Evolutionary conservation across 1,140 invertebrate species (phyloP), one percentile per base, ranked within the genome.

Genomic region (Cotesia typhae): DNA sequence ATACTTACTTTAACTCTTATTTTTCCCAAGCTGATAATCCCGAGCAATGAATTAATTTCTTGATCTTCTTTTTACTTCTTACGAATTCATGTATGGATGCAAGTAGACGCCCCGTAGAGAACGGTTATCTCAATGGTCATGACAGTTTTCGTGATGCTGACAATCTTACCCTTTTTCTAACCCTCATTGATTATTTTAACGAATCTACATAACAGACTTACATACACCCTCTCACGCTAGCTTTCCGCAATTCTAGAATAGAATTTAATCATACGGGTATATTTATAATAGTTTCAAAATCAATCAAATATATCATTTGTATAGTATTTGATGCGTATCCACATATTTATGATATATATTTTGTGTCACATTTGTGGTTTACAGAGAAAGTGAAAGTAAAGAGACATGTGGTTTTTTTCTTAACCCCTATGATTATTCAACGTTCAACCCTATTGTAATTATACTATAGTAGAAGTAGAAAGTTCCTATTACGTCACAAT

Each of bases 261-360:
- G 41, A 59, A 59, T 17, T n/a, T 71, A 74, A 80, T 76, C 83
- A 86, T 87, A 86, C 85, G 85, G 85, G 84, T 75, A 77, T 85
- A 85, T 86, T 86, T 87, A 85, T 79, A 75, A 76, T 80, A 81
- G 82, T 83, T 83, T 75, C 73, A 80, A 82, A 83, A 84, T 83
- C 81, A 79, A 79, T 80, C 80, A 77, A 81, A 79, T 65, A 76
- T 83, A 81, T 73, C 79, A 74, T 66, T 59, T 20, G 20, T 28
- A 55, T 74, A 65, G 9, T 60, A 59, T 67, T 41, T 20, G 20
- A 70, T 12, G 47, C 57, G 38, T 47, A 17, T 38, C n/a, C 55
- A 36, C 20, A 36, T 51, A 52, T 59, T 6, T 41, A 59, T 14
- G 36, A 28, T 53, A 17, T 5, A 53, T 37, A 35, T 37, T 53